phyloP scores from a whole-genome alignment of 1,140 invertebrate genomes.

The Hyposmocoma kahamanoa region DNA sequence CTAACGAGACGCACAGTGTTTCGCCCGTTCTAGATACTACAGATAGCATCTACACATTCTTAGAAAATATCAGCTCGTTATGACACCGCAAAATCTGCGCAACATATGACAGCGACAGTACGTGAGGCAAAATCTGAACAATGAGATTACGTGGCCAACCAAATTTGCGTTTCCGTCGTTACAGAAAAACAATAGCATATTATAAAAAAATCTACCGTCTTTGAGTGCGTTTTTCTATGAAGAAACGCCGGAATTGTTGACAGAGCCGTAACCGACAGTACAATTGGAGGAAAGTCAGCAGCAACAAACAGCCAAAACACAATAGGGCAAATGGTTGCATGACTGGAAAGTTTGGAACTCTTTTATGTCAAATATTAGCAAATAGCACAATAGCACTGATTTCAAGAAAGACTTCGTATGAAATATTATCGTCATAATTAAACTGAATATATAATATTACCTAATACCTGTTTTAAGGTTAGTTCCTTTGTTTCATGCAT shows the following conservation, averaged over 20 bases:
- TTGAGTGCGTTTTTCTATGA: constrained; percentile 12
- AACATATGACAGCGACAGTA: background rate
- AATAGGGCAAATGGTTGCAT: constrained; percentile 30
- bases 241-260: constrained; percentile 22
- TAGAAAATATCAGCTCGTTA: constrained; percentile 39
- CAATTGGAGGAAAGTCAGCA: constrained; percentile 39
- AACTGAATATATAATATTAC: too few species aligned
- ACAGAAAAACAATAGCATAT: background rate
- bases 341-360: constrained; percentile 25
- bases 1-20: constrained; percentile 47
- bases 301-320: constrained; percentile 27
- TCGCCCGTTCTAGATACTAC: constrained; percentile 27
- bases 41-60: constrained; percentile 28
- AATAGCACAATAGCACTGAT: too few species aligned
- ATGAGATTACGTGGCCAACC: constrained; percentile 16
- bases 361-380: too few species aligned
- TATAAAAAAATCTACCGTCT: background rate
- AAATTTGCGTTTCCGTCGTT: constrained; percentile 5
- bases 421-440: too few species aligned
- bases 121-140: constrained; percentile 13
- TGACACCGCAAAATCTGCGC: constrained; percentile 13
- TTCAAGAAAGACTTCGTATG: too few species aligned
- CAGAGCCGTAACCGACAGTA: constrained; percentile 23
- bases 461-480: too few species aligned
- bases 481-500: constrained; percentile 49